Conservation (phyloP, 2,113 vertebrate species). For the Candoia aspera region DNA sequence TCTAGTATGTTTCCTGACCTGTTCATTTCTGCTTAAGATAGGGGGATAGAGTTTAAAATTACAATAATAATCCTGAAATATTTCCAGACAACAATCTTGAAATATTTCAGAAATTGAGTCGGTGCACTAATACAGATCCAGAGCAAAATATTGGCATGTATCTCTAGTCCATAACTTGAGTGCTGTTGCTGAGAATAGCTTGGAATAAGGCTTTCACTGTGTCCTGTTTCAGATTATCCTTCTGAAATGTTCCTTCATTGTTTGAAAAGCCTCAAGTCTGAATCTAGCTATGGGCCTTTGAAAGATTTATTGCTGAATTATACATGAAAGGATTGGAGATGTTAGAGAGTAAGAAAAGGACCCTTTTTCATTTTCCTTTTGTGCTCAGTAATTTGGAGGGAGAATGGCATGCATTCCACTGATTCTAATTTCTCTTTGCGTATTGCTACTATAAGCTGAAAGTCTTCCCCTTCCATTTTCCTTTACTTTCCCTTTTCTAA, state of each 20-base stretch:
- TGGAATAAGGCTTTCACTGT: neutral
- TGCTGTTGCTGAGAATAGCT: neutral
- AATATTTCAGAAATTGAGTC: neutral
- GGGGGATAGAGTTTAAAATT: neutral
- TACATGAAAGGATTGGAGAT: neutral
- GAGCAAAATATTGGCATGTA: neutral
- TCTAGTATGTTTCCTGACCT: neutral
- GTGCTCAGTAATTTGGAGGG: neutral
- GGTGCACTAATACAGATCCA: neutral
- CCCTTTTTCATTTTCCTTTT: neutral
- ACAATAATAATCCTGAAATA: neutral
- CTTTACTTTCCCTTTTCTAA: neutral
- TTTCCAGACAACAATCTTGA: neutral
- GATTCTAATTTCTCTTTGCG: neutral
- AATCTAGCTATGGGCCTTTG: neutral
- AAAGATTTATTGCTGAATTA: neutral
- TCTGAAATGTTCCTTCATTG: neutral
- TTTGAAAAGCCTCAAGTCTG: neutral
- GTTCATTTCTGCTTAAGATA: conserved; percentile 6
- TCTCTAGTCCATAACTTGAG: neutral
- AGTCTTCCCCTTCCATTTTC: neutral
- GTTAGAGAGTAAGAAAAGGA: neutral
- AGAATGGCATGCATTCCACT: neutral
- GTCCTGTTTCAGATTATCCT: neutral
- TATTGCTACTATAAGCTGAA: neutral